Evolutionary conservation across 2,797 vertebrate genomes (phyloP).

Genomic region (Manis crassicaudata): DNA sequence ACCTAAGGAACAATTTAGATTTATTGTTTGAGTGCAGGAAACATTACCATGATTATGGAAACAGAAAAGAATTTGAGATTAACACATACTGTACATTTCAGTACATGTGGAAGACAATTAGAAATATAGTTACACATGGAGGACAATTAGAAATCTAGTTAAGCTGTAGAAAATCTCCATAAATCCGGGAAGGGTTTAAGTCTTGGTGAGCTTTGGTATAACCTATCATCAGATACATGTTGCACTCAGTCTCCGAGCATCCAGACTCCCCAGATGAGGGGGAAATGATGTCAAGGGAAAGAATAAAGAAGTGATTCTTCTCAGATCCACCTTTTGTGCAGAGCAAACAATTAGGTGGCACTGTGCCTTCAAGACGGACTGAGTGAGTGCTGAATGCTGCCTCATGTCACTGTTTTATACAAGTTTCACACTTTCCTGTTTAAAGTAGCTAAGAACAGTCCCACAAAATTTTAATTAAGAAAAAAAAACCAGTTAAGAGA

Average conservation of each 20-base stretch:
- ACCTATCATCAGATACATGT: constrained; percentile 69
- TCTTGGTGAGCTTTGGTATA: constrained; percentile 54
- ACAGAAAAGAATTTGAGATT: constrained; percentile 83
- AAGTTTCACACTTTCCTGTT: not conserved
- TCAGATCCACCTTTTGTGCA: constrained; percentile 74
- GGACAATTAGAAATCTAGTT: constrained; percentile 79
- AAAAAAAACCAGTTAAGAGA: not conserved
- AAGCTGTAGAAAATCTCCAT: constrained; percentile 75
- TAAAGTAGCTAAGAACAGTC: constrained; percentile 20
- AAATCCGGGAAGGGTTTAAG: constrained; percentile 77
- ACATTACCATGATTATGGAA: constrained; percentile 81
- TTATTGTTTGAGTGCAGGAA: constrained; percentile 80
- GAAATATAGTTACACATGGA: constrained; percentile 70
- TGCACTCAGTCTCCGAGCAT: not conserved
- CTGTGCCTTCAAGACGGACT: constrained; percentile 41
- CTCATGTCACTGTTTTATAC: not conserved
- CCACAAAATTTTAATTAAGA: not conserved
- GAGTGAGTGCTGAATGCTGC: not conserved
- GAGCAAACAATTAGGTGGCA: constrained; percentile 66
- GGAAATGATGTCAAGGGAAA: constrained; percentile 37
- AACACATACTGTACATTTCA: constrained; percentile 77
- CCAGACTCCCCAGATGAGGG: constrained; percentile 62
- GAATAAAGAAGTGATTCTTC: constrained; percentile 64
- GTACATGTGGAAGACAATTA: constrained; percentile 76
- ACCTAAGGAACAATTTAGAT: constrained; percentile 70